phyloP scores from a whole-genome alignment of 2,888 invertebrate species.

The Trissolcus brochymenae region DNA sequence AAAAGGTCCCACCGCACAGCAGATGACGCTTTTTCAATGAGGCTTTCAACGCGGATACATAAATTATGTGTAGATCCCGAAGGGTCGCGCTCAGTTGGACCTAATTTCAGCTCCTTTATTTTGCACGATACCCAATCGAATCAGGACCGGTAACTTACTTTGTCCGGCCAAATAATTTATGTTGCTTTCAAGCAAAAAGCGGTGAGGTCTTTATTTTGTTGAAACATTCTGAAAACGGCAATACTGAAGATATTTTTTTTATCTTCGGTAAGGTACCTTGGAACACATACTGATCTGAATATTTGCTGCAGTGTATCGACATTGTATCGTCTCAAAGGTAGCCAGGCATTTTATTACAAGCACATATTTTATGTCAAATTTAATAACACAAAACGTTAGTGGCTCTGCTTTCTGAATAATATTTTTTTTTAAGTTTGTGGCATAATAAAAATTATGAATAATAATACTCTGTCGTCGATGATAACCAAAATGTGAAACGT shows the following conservation, averaged over 20 bases:
- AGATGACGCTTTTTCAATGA: constrained; percentile 60
- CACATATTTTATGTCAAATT: constrained; percentile 26
- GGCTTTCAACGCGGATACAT: constrained; percentile 69
- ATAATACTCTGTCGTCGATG: too few species aligned
- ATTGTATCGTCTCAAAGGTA: neutral
- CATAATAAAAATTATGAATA: too few species aligned
- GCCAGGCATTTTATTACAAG: constrained; percentile 28
- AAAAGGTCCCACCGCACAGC: constrained; percentile 9
- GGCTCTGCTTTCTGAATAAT: neutral
- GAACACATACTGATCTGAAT: constrained; percentile 5
- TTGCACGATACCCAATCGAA: constrained; percentile 56
- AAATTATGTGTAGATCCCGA: constrained; percentile 68
- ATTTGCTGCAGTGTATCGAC: constrained; percentile 5
- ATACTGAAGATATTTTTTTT: constrained; percentile 4
- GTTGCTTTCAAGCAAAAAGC: constrained; percentile 6
- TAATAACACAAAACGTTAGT: constrained; percentile 20
- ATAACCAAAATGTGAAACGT: too few species aligned
- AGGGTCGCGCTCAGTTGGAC: constrained; percentile 65
- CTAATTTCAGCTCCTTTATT: constrained; percentile 50
- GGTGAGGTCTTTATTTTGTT: too few species aligned
- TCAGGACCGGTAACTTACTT: constrained; percentile 69
- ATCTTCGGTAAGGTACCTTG: constrained; percentile 14
- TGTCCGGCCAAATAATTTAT: constrained; percentile 42
- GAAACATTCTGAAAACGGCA: constrained; percentile 3
- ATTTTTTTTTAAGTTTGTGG: neutral